phyloP scores from a whole-genome alignment of 1,140 invertebrate genomes.

The Trinorchestia longiramus region DNA sequence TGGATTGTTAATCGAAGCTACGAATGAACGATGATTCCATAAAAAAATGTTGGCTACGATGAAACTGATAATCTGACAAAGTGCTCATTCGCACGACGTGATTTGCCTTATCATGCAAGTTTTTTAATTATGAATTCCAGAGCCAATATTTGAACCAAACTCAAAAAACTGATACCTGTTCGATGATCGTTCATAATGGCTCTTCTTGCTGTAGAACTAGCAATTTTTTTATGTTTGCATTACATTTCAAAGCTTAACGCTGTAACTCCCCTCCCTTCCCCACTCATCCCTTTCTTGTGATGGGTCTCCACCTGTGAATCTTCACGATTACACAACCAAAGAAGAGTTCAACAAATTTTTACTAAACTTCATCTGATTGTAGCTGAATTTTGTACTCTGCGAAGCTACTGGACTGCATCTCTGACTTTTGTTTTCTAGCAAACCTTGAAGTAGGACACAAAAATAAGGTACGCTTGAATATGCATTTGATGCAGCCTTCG shows the following conservation, averaged over 20 bases:
- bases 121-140: too few species aligned
- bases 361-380: not conserved
- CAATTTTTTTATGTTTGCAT: not conserved
- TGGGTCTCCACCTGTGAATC: not conserved
- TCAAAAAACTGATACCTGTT: too few species aligned
- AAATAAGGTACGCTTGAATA: not conserved
- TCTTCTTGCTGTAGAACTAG: not conserved
- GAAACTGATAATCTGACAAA: too few species aligned
- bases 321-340: not conserved
- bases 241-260: not conserved
- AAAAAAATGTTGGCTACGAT: too few species aligned
- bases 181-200: not conserved
- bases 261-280: not conserved
- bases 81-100: too few species aligned
- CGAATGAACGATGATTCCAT: too few species aligned
- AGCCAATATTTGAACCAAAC: too few species aligned
- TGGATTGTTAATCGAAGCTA: too few species aligned
- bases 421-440: not conserved
- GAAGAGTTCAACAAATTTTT: not conserved
- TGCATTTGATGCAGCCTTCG: constrained; percentile 6
- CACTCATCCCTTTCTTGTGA: not conserved
- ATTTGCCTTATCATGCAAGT: too few species aligned
- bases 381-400: not conserved
- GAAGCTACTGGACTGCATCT: not conserved
- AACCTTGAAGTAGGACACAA: not conserved